These are phyloP conservation scores for Bimastos eiseni DNA, from an alignment of 2,888 invertebrate genomes.

Conservation along the genomic window DNA sequence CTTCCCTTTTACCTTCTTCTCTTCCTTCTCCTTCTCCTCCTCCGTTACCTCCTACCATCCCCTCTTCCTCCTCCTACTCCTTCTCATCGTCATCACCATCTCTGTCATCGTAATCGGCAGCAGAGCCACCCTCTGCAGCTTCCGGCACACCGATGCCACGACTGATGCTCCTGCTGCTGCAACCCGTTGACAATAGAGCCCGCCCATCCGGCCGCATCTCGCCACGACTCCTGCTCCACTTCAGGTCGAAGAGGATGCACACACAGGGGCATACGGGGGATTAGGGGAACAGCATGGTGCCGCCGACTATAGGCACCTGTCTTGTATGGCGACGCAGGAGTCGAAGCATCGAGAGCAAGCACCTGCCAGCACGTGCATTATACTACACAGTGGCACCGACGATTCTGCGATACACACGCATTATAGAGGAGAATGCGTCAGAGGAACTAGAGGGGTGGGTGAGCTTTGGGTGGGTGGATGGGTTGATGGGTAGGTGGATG, in stretches of 20 bases:
- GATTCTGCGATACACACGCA: background rate
- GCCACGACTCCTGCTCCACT: background rate
- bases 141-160: background rate
- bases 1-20: too few species aligned
- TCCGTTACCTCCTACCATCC: too few species aligned
- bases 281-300: background rate
- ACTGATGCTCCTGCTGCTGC: background rate
- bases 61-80: background rate
- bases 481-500: too few species aligned
- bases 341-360: background rate
- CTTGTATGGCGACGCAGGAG: background rate
- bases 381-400: background rate
- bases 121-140: background rate
- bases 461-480: too few species aligned
- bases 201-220: background rate
- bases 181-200: background rate
- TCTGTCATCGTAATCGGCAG: background rate
- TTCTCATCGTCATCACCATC: background rate
- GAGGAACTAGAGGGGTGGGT: too few species aligned
- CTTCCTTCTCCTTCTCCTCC: too few species aligned
- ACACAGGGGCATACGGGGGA: background rate
- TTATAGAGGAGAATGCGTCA: background rate
- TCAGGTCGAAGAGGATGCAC: background rate
- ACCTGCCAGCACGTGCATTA: background rate
- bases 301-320: background rate